Evolutionary conservation across 2,888 invertebrate species (phyloP), one percentile per base, ranked within the genome.

Genomic region (Sthenelais limicola): DNA sequence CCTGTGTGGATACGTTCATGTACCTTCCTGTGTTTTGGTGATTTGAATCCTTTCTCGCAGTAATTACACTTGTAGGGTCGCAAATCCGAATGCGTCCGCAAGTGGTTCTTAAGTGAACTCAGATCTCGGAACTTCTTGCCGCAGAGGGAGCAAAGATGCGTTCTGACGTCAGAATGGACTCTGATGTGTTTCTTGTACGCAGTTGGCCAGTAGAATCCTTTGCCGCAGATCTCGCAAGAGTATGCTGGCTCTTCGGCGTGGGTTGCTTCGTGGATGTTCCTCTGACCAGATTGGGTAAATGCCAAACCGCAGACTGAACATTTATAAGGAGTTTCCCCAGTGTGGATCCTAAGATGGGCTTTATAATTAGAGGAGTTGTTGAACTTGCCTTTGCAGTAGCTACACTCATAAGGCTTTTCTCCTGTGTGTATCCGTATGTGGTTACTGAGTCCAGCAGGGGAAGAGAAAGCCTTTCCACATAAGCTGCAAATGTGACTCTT

Each of bases 51-150:
- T 48, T 68, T 68, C 1, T 43, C 49, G 30, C 68, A 68, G 32
- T 48, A 47, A 12, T 26, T 28, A n/a, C 68, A 68, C 24, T 38
- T 21, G 30, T 68, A 48, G 43, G 47, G 48, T n/a, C 68, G 47
- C 1, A 24, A 7, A 12, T 49, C 68, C n/a, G 47, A 47, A 32
- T 68, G 68, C 26, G 68, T 38, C 24, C 47, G 68, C 26, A 26
- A n/a, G 30, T 68, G 68, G 5, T 28, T 32, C 35, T 68, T n/a
- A 28, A 68, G 48, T 21, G 28, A 47, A 12, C 47, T 30, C 15
- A 48, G 15, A 28, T 49, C 43, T 21, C 68, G 68, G 48, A 68
- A 68, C 21, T 48, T 47, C 49, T 68, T 68, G 48, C 68, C 68
- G n/a, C 68, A 68, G 30, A 26, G 43, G 28, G 68, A 68, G 21